Base-by-base conservation (phyloP, 2,888 invertebrate genomes). In the Himalopsyche tibetana region DNA sequence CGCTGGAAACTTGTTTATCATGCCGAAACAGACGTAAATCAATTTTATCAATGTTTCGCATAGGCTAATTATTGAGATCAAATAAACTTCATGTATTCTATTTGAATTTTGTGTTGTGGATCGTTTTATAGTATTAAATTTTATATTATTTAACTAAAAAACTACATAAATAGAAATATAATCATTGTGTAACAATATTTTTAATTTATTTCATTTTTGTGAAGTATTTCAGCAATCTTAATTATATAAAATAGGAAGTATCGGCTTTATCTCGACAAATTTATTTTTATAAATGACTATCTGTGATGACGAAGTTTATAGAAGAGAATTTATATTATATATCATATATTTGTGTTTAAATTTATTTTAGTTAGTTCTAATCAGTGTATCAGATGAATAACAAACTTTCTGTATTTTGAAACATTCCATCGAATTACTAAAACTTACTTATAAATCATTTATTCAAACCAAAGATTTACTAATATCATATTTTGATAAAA, bases 401-500 rank as follows among this genome's bases (percentile, higher is more conserved):
- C 11, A 9, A 5, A 5, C 51, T 51, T 51, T 2, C 51, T 51
- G 12, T 51, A 15, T 51, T 51, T 19, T 63, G 9, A 63, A 28
- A 38, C 74, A 74, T 36, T 74, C 28, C 74, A 36, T 74, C 1
- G 38, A 74, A 9, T 12, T 74, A 0, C n/a, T 63, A 19, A 69
- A 28, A 69, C 19, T 69, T 12, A 69, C 12, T 8, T 36, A 36
- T 8, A 56, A 74, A 15, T 74, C 3, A 15, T 36, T 74, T 36
- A 74, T 74, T 36, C 28, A 74, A 74, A 36, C 74, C 74, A 74
- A 74, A 74, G 74, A 74, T 74, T 74, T 74, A 74, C 11, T 38
- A 74, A 42, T 38, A 19, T 80, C 38, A 80, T 38, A n/a, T 80
- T 40, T 38, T 19, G 40, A 51, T 51, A 51, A 15, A 51, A 15